Evolutionary conservation across 53 echinoderm and acorn worm genomes (phyloP).

Genomic region (Stichopus horrens): DNA sequence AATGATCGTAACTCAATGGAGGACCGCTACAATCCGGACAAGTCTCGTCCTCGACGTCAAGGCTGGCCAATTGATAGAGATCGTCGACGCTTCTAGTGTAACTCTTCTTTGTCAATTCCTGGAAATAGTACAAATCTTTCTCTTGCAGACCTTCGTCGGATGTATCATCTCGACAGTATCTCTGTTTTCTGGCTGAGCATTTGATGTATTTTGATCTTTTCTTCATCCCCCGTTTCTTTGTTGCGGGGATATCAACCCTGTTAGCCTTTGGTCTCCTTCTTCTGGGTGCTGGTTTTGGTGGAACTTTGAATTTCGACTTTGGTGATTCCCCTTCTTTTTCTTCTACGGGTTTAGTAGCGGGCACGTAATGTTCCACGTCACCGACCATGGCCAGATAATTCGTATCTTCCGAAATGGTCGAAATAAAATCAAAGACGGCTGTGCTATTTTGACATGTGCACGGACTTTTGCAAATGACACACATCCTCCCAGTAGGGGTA

Average conservation of each 20-base stretch:
- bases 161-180: not conserved
- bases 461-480: not conserved
- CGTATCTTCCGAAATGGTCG: not conserved
- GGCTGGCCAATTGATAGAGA: not conserved
- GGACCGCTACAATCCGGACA: not conserved
- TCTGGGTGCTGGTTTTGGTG: not conserved
- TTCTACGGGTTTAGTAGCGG: not conserved
- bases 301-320: not conserved
- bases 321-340: not conserved
- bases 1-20: not conserved
- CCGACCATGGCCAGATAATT: constrained; percentile 4
- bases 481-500: not conserved
- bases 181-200: not conserved
- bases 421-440: not conserved
- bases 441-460: not conserved
- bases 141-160: not conserved
- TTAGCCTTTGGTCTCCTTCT: not conserved
- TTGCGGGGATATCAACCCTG: not conserved
- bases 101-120: not conserved
- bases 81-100: not conserved
- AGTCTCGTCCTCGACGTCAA: not conserved
- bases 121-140: not conserved
- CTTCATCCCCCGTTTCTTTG: not conserved
- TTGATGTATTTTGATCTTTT: not conserved
- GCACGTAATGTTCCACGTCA: not conserved